Evolutionary conservation across 2,888 invertebrate species (phyloP).

Genomic region (Bimastos eiseni): DNA sequence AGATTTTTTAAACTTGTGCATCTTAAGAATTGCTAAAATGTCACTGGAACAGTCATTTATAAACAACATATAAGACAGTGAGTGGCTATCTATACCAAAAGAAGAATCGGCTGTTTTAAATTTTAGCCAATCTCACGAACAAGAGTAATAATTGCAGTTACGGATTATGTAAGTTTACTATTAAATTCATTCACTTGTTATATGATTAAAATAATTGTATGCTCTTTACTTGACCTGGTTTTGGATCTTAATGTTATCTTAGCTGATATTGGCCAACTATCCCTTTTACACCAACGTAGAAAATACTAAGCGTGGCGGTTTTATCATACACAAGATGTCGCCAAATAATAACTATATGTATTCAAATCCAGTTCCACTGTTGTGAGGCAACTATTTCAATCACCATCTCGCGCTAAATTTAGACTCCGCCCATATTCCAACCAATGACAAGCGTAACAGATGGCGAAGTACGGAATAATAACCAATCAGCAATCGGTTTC

Average conservation of each 20-base stretch:
- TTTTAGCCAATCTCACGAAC: background rate
- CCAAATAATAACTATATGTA: background rate
- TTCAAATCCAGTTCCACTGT: background rate
- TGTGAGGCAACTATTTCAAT: background rate
- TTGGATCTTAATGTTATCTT: background rate
- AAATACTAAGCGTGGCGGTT: background rate
- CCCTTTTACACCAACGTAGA: background rate
- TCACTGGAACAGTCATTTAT: too few species aligned
- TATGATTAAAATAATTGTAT: background rate
- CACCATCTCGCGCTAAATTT: background rate
- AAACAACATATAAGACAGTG: too few species aligned
- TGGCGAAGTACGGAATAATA: background rate
- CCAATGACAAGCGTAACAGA: background rate
- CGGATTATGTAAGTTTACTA: too few species aligned
- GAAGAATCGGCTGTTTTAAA: background rate
- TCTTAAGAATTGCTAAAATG: too few species aligned
- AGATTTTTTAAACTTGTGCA: too few species aligned
- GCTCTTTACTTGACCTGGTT: background rate
- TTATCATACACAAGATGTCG: background rate
- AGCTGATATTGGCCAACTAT: too few species aligned
- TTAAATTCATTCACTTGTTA: background rate
- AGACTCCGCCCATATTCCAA: background rate
- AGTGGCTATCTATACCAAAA: too few species aligned
- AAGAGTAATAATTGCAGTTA: background rate
- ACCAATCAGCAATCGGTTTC: background rate